These are phyloP conservation scores for Brachyhypopomus gauderio DNA, from an alignment of 2,113 vertebrate genomes.

Conservation along the genomic window DNA sequence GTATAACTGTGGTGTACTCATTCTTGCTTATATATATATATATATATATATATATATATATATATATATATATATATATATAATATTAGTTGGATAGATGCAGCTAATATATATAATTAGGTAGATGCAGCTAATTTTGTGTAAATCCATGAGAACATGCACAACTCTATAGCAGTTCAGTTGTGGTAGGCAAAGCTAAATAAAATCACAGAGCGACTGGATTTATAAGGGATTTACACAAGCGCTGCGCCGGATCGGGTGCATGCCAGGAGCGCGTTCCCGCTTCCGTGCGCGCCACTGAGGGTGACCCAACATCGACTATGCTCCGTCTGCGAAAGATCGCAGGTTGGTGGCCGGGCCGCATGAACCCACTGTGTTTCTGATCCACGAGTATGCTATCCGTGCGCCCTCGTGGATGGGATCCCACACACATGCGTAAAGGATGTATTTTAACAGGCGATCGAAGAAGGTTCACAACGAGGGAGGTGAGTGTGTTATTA, in stretches of 20 bases:
- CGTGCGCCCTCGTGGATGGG: slow-evolving; percentile 56
- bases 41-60: too few relatives aligned
- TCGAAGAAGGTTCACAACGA: slow-evolving; percentile 81
- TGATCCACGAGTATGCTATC: slow-evolving; percentile 66
- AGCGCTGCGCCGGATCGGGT: slow-evolving; percentile 35
- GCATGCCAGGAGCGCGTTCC: slow-evolving; percentile 40
- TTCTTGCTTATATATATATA: background rate
- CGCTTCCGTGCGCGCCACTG: slow-evolving; percentile 13
- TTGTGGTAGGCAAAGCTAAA: slow-evolving; percentile 13
- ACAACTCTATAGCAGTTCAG: background rate
- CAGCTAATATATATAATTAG: too few relatives aligned
- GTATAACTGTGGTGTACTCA: background rate
- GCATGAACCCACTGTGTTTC: slow-evolving; percentile 46
- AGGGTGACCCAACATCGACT: slow-evolving; percentile 39
- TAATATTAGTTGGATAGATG: too few relatives aligned
- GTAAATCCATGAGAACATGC: too few relatives aligned
- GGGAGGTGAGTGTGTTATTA: slow-evolving; percentile 71
- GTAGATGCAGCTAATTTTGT: too few relatives aligned
- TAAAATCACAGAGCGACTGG: background rate
- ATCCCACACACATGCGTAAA: slow-evolving; percentile 56
- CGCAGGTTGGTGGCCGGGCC: slow-evolving; percentile 48
- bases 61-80: too few relatives aligned
- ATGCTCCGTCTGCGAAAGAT: slow-evolving; percentile 55
- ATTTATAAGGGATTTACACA: background rate
- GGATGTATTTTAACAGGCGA: slow-evolving; percentile 81